A percentile compares a stretch with the other conserved stretches of the same genome.
These are phyloP conservation scores for Entelurus aequoreus DNA, from an alignment of 2,113 vertebrate species.

Conservation along the genomic window DNA sequence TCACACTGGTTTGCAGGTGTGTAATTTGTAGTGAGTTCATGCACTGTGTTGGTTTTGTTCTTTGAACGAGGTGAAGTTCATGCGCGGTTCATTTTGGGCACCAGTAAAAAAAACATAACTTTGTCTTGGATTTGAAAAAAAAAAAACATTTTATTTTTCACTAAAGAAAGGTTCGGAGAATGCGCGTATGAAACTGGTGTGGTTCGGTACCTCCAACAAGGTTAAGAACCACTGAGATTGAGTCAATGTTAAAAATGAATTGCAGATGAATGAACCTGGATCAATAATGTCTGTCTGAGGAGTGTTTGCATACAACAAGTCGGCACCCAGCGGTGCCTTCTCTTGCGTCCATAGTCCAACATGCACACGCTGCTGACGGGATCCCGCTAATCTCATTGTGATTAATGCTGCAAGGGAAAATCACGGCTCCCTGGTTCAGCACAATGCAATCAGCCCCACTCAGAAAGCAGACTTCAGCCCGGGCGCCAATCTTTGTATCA, in stretches of 20 bases:
- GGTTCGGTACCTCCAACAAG: no score
- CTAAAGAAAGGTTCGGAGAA: no score
- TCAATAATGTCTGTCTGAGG: constrained; percentile 19
- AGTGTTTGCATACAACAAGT: constrained; percentile 16
- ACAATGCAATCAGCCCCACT: constrained; percentile 70
- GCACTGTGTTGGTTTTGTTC: no score
- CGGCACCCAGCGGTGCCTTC: constrained; percentile 3
- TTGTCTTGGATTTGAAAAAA: no score
- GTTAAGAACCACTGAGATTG: neutral
- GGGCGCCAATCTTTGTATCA: constrained; percentile 57
- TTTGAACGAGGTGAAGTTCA: no score
- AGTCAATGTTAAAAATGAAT: constrained; percentile 18
- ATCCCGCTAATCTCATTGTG: constrained; percentile 48
- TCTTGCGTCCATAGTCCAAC: constrained; percentile 4
- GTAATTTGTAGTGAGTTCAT: no score
- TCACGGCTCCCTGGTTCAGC: constrained; percentile 51
- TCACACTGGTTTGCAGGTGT: no score
- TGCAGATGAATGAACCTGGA: constrained; percentile 23
- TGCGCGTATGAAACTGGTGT: no score
- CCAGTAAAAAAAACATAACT: no score
- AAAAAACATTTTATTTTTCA: no score
- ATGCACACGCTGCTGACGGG: constrained; percentile 7
- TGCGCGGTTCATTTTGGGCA: no score
- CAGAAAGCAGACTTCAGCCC: constrained; percentile 67
- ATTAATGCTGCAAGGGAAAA: constrained; percentile 61